Evolutionary conservation across 2,797 vertebrate genomes (phyloP).

Genomic region (Enteromius radiatus): DNA sequence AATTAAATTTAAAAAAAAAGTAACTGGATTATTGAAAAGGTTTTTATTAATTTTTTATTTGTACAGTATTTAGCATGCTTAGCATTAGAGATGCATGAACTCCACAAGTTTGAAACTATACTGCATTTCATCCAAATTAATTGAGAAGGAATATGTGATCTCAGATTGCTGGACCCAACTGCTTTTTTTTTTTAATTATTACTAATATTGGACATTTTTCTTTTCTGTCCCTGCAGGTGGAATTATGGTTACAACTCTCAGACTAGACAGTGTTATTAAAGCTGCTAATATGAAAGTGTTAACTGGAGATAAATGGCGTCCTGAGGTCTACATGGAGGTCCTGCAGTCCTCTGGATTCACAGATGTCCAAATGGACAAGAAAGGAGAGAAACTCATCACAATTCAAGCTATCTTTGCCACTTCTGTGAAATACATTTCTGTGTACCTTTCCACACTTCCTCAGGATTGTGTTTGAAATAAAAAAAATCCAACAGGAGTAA

Average conservation of each 20-base stretch:
- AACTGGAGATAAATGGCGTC: constrained; percentile 70
- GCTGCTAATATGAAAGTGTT: constrained; percentile 59
- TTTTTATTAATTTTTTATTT: too few species aligned
- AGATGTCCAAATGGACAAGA: constrained; percentile 70
- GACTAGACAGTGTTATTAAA: constrained; percentile 41
- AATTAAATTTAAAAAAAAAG: too few species aligned
- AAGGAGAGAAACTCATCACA: constrained; percentile 41
- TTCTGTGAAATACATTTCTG: constrained; percentile 64
- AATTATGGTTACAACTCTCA: constrained; percentile 74
- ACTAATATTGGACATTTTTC: neutral
- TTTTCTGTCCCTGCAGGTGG: constrained; percentile 61
- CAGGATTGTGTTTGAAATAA: neutral
- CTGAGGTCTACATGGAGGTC: constrained; percentile 72
- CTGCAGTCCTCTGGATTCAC: constrained; percentile 72
- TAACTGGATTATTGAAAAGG: neutral
- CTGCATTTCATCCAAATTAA: neutral
- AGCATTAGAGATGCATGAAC: neutral
- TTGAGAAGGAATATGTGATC: neutral
- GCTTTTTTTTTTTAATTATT: neutral
- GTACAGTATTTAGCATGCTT: neutral
- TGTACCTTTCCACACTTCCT: neutral
- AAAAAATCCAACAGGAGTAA: neutral
- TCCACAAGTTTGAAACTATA: neutral
- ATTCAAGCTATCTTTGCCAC: constrained; percentile 76
- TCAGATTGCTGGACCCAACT: neutral